Conservation (phyloP, 2,797 vertebrate genomes). For the Oophaga sylvatica region DNA sequence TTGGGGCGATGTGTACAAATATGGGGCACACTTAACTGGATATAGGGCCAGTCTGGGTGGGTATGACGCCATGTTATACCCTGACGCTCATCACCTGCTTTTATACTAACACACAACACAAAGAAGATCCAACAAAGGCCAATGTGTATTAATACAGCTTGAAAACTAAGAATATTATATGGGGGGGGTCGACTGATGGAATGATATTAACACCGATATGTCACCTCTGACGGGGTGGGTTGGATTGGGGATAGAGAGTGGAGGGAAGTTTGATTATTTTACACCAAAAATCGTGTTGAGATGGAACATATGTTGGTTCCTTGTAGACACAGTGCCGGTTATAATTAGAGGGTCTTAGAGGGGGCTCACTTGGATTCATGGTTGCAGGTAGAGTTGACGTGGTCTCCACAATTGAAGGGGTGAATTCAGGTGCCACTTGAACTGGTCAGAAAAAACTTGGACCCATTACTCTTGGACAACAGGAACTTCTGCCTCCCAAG, state of each 20-base stretch:
- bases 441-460: not conserved
- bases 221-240: not conserved
- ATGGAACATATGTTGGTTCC: not conserved
- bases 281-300: slow-evolving; percentile 6
- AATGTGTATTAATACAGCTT: slow-evolving; percentile 15
- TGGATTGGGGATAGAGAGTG: not conserved
- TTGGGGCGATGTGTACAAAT: not conserved
- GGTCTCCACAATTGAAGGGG: slow-evolving; percentile 21
- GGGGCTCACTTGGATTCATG: slow-evolving; percentile 2
- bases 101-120: slow-evolving; percentile 4
- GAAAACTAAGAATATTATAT: not conserved
- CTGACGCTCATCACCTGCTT: not conserved
- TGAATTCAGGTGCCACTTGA: slow-evolving; percentile 13
- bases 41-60: not conserved
- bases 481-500: slow-evolving; percentile 72
- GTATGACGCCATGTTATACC: not conserved
- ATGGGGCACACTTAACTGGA: not conserved
- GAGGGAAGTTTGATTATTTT: not conserved
- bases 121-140: not conserved
- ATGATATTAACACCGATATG: not conserved
- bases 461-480: slow-evolving; percentile 71
- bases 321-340: not conserved
- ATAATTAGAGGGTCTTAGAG: not conserved
- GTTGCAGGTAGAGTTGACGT: slow-evolving; percentile 11
- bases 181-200: not conserved